Conservation (phyloP, 2,797 vertebrate species). For the Girardinus metallicus region DNA sequence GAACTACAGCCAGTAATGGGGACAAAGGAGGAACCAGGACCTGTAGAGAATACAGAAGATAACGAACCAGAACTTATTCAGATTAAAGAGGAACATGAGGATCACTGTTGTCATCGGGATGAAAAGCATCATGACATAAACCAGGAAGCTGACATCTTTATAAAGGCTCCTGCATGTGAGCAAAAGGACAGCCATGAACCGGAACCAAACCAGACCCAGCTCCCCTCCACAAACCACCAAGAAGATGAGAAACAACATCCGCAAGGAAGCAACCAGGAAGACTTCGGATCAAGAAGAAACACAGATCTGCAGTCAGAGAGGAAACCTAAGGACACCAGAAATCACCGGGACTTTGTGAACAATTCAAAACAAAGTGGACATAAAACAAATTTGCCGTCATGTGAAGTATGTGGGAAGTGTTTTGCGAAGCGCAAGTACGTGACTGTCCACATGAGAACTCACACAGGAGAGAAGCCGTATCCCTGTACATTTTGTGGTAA, state of each 20-base stretch:
- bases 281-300: neutral
- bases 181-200: neutral
- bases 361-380: neutral
- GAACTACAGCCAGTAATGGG: neutral
- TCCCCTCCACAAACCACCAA: neutral
- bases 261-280: neutral
- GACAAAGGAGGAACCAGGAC: neutral
- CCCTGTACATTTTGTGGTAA: neutral
- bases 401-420: neutral
- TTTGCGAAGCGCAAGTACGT: neutral
- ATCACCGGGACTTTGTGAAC: neutral
- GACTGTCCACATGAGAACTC: constrained; percentile 1
- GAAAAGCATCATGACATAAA: neutral
- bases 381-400: neutral
- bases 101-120: neutral
- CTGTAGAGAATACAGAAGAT: neutral
- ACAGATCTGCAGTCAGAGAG: neutral
- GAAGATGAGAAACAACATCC: neutral
- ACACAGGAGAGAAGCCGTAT: constrained; percentile 2
- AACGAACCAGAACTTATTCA: neutral
- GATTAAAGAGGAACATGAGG: neutral
- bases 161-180: neutral
- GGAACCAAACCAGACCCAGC: neutral
- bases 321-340: neutral
- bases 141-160: neutral